phyloP scores from a whole-genome alignment of 2,113 vertebrate species.

The Leucopsar rothschildi region DNA sequence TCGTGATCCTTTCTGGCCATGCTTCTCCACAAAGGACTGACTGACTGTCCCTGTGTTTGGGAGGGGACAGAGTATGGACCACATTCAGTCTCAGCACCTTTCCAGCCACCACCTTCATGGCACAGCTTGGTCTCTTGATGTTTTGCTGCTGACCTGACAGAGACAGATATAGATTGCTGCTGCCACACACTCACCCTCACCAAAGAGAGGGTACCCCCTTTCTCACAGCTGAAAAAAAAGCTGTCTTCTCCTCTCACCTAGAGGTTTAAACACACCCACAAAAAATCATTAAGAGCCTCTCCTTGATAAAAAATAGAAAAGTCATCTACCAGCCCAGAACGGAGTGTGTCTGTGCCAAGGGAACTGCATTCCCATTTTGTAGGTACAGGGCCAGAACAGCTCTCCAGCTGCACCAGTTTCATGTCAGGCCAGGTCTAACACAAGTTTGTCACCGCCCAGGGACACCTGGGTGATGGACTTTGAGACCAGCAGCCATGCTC shows the following conservation, averaged over 20 bases:
- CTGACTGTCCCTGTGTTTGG: neutral
- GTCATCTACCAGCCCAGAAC: neutral
- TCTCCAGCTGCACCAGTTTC: neutral
- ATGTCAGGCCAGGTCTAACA: neutral
- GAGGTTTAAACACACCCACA: neutral
- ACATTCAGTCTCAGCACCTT: neutral
- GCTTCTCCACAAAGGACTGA: rapidly evolving
- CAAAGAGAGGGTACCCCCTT: neutral
- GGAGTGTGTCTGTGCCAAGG: neutral
- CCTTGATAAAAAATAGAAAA: neutral
- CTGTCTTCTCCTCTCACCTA: neutral
- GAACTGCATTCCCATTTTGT: neutral
- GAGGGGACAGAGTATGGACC: neutral
- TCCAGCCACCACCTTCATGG: neutral
- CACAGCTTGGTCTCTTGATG: neutral
- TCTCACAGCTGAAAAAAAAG: neutral
- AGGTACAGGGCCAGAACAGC: neutral
- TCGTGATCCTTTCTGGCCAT: neutral
- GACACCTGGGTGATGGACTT: neutral
- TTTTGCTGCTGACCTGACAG: neutral
- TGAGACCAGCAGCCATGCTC: neutral
- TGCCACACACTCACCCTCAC: neutral
- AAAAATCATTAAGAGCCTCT: neutral
- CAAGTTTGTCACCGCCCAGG: neutral
- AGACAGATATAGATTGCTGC: neutral